Evolutionary conservation across 1,140 invertebrate genomes (phyloP).

Genomic region (Dendrolimus punctatus): DNA sequence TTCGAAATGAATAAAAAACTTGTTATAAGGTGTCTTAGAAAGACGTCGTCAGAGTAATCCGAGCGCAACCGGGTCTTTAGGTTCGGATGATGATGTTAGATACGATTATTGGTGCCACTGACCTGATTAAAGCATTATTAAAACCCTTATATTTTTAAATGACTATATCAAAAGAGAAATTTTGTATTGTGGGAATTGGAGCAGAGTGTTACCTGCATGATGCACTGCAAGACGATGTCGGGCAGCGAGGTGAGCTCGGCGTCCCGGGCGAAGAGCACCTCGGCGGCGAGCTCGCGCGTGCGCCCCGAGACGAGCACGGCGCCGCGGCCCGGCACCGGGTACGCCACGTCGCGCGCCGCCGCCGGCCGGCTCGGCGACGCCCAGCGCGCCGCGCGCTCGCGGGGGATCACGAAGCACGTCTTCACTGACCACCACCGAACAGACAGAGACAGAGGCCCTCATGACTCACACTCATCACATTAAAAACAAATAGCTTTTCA

Average conservation of each 20-base stretch:
- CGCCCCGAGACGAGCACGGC: constrained; percentile 25
- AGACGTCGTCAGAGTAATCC: too few species aligned
- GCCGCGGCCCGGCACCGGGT: constrained; percentile 11
- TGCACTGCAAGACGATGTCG: constrained; percentile 46
- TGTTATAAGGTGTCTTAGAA: too few species aligned
- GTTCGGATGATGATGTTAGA: too few species aligned
- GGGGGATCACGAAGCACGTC: constrained; percentile 41
- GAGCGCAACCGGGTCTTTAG: too few species aligned
- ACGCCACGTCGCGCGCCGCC: constrained; percentile 16
- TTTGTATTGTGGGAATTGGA: too few species aligned
- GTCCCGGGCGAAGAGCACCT: constrained; percentile 44
- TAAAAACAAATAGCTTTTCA: too few species aligned
- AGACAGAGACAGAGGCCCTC: neutral
- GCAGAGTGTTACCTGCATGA: constrained; percentile 34
- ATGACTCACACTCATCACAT: too few species aligned
- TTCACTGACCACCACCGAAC: constrained; percentile 24
- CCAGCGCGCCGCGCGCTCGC: constrained; percentile 26
- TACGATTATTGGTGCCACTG: too few species aligned
- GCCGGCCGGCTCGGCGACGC: constrained; percentile 6
- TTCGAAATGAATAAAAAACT: too few species aligned
- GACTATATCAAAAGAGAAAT: too few species aligned
- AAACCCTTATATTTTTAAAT: too few species aligned
- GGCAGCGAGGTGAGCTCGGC: constrained; percentile 44
- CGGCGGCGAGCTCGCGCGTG: constrained; percentile 35
- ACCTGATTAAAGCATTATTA: too few species aligned